Percentiles rank a stretch among this genome's conserved stretches.
phyloP scores from a whole-genome alignment of 1,140 invertebrate species.

The Rhizoglyphus robini region DNA sequence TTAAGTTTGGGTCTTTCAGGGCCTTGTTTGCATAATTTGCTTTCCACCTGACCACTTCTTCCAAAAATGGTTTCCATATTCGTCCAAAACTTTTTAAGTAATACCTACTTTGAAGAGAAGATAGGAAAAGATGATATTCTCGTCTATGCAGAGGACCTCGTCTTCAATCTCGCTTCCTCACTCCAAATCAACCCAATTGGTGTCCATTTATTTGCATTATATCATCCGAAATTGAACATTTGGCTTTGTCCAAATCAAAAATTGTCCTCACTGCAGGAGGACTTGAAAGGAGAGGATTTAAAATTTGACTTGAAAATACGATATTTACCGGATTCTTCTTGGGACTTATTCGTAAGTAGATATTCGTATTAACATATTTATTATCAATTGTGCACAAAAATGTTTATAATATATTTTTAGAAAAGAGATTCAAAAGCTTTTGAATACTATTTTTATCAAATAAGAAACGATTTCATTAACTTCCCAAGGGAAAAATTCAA shows the following conservation, averaged over 20 bases:
- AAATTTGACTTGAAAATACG: constrained; percentile 53
- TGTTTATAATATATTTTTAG: constrained; percentile 33
- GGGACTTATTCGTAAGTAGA: not conserved
- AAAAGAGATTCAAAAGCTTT: constrained; percentile 55
- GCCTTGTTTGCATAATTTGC: too few species aligned
- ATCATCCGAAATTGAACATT: constrained; percentile 43
- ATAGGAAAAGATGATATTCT: not conserved
- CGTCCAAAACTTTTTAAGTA: too few species aligned
- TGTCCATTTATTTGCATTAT: constrained; percentile 57
- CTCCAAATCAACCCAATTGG: constrained; percentile 56
- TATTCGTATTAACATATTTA: too few species aligned
- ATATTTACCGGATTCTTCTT: constrained; percentile 25
- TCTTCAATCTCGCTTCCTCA: constrained; percentile 47
- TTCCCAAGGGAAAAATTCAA: constrained; percentile 49
- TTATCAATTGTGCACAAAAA: too few species aligned
- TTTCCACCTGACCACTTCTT: too few species aligned
- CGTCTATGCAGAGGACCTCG: constrained; percentile 48
- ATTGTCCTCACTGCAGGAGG: constrained; percentile 36
- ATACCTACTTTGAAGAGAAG: not conserved
- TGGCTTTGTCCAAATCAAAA: constrained; percentile 48
- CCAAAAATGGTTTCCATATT: too few species aligned
- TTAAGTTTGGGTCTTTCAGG: too few species aligned
- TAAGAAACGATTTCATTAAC: constrained; percentile 54
- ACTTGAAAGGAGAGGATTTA: constrained; percentile 50
- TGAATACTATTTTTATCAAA: constrained; percentile 72